Conservation (phyloP, 2,888 invertebrate species). For the Dryococelus australis region DNA sequence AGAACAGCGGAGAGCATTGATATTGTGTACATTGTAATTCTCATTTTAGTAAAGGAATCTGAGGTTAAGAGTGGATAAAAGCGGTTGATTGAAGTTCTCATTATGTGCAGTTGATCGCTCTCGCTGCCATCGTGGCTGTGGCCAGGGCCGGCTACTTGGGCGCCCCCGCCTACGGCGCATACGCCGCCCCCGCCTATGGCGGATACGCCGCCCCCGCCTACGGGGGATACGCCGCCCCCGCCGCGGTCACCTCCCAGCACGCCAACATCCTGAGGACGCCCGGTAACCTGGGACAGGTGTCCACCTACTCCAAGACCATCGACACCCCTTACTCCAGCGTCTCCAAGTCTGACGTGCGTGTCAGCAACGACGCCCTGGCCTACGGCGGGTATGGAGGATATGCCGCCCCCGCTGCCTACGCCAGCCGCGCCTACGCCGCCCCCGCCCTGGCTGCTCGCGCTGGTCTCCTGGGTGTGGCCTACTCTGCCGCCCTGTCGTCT, state of each 20-base stretch:
- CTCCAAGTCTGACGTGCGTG: slow-evolving; percentile 72
- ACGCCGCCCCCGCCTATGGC: slow-evolving; percentile 33
- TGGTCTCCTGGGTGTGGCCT: slow-evolving; percentile 49
- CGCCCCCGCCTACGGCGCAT: slow-evolving; percentile 23
- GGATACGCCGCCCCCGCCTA: slow-evolving; percentile 27
- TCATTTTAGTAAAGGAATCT: too few species aligned
- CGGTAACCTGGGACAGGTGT: slow-evolving; percentile 71
- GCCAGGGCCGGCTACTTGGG: slow-evolving; percentile 49
- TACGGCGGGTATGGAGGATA: slow-evolving; percentile 47
- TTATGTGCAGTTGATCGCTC: slow-evolving; percentile 39
- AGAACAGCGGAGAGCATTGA: too few species aligned
- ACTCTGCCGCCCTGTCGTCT: slow-evolving; percentile 45
- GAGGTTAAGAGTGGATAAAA: too few species aligned
- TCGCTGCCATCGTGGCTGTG: slow-evolving; percentile 48
- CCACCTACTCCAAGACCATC: slow-evolving; percentile 73
- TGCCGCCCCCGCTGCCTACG: slow-evolving; percentile 42
- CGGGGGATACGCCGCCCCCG: slow-evolving; percentile 35
- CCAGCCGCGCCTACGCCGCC: slow-evolving; percentile 38
- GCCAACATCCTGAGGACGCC: slow-evolving; percentile 61
- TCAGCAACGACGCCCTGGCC: slow-evolving; percentile 53
- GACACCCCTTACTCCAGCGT: slow-evolving; percentile 78
- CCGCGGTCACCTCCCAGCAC: slow-evolving; percentile 47
- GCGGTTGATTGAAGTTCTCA: background rate
- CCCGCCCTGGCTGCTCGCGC: slow-evolving; percentile 33
- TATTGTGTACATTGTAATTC: too few species aligned